Evolutionary conservation across 92 coral and sea anemone genomes (phyloP).

Genomic region (Actinernus sp.): DNA sequence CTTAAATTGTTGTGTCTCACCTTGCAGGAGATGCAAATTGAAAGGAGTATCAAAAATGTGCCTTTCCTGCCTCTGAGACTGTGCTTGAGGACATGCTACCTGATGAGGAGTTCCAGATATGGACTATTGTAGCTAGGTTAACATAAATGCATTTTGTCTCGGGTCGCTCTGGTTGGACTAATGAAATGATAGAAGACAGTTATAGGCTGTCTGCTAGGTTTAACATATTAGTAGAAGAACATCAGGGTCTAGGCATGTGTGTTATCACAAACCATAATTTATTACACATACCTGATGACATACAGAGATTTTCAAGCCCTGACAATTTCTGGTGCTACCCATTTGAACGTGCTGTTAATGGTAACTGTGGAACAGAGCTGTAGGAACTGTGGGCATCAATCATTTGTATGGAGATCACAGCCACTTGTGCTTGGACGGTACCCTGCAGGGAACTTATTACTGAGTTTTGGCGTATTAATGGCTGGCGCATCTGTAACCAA

Average conservation of each 20-base stretch:
- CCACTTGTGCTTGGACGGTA: no score
- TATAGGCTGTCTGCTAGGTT: conserved; percentile 46
- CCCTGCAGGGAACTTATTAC: no score
- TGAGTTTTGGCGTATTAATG: no score
- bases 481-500: no score
- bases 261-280: conserved; percentile 57
- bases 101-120: conserved; percentile 23
- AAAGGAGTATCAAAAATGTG: conserved; percentile 66
- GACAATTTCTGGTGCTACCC: conserved; percentile 70
- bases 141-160: conserved; percentile 39
- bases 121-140: conserved; percentile 72
- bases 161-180: conserved; percentile 64
- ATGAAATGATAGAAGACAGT: conserved; percentile 52
- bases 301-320: conserved; percentile 59
- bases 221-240: conserved; percentile 51
- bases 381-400: no score
- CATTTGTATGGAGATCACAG: no score
- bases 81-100: conserved; percentile 35
- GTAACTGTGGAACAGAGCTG: no score
- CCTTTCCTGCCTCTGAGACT: conserved; percentile 68
- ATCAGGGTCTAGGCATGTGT: conserved; percentile 52
- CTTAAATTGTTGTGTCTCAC: no score
- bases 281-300: conserved; percentile 56
- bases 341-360: conserved; percentile 71
- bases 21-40: no score